Evolutionary conservation across 2,888 invertebrate species (phyloP).

Genomic region (Suillia variegata): DNA sequence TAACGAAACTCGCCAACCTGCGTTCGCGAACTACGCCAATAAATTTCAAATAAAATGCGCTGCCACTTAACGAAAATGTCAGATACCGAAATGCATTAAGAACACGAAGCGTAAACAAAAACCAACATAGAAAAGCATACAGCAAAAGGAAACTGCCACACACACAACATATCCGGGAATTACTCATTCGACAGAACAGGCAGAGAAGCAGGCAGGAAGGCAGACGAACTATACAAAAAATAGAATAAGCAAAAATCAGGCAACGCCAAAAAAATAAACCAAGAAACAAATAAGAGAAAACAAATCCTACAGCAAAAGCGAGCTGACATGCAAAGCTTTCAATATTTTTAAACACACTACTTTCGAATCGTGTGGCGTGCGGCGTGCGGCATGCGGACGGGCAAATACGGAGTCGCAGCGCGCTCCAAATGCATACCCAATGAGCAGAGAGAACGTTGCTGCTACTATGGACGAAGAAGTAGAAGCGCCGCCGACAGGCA

Average conservation of each 20-base stretch:
- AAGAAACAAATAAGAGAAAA: neutral
- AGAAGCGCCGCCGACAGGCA: too few relatives aligned
- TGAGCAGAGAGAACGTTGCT: too few relatives aligned
- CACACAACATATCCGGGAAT: neutral
- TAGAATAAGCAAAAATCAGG: too few relatives aligned
- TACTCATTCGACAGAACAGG: neutral
- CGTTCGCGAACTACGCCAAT: neutral
- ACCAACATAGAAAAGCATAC: neutral
- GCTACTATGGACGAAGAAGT: too few relatives aligned
- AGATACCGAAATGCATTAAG: neutral
- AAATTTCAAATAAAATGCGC: neutral
- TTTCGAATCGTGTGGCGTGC: too few relatives aligned
- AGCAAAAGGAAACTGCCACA: too few relatives aligned
- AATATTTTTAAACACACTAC: neutral
- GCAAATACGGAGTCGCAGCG: too few relatives aligned
- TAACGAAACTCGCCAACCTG: too few relatives aligned
- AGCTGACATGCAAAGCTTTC: slow-evolving; percentile 2
- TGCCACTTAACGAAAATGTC: neutral
- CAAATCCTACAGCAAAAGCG: neutral
- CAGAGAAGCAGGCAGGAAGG: too few relatives aligned
- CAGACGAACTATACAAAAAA: too few relatives aligned
- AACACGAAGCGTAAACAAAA: neutral
- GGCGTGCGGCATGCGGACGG: neutral
- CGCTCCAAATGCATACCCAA: too few relatives aligned
- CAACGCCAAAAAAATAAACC: neutral